These are phyloP conservation scores for Phyllostomus hastatus DNA, from an alignment of 2,113 vertebrate genomes.

Conservation along the genomic window DNA sequence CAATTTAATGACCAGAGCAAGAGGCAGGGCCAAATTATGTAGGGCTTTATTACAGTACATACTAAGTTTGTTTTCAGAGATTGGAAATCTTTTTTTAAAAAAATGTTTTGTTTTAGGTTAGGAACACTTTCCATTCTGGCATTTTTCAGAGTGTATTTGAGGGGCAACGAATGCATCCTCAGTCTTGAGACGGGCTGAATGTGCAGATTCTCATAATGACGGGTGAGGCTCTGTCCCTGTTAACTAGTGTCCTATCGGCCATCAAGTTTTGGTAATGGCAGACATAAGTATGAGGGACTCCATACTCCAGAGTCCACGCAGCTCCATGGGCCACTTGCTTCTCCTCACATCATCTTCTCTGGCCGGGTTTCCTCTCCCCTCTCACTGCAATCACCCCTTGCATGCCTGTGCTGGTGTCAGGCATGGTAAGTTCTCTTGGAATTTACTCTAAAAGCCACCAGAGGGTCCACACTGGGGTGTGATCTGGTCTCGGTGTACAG, in stretches of 20 bases:
- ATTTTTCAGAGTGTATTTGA: background rate
- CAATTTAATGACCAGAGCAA: background rate
- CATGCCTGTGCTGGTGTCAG: too few species aligned
- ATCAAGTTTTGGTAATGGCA: background rate
- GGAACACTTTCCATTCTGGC: background rate
- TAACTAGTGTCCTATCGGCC: background rate
- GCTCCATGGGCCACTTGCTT: accelerated
- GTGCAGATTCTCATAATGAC: background rate
- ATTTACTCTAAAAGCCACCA: background rate
- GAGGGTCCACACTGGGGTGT: background rate
- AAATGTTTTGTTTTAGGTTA: background rate
- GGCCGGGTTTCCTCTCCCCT: background rate
- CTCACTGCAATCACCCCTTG: too few species aligned
- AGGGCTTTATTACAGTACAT: background rate
- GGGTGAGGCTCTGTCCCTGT: background rate
- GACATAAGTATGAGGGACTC: background rate
- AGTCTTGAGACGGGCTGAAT: background rate
- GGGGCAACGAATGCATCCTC: background rate
- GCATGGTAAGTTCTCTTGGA: background rate
- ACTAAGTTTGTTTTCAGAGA: background rate
- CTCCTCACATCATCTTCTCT: background rate
- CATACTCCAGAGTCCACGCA: accelerated
- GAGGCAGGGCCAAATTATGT: background rate
- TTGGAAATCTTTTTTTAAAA: background rate
- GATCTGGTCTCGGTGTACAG: background rate